A percentile compares a stretch with the other conserved stretches of the same genome.
These are phyloP conservation scores for Hedya salicella DNA, from an alignment of 2,888 invertebrate species.

Conservation along the genomic window DNA sequence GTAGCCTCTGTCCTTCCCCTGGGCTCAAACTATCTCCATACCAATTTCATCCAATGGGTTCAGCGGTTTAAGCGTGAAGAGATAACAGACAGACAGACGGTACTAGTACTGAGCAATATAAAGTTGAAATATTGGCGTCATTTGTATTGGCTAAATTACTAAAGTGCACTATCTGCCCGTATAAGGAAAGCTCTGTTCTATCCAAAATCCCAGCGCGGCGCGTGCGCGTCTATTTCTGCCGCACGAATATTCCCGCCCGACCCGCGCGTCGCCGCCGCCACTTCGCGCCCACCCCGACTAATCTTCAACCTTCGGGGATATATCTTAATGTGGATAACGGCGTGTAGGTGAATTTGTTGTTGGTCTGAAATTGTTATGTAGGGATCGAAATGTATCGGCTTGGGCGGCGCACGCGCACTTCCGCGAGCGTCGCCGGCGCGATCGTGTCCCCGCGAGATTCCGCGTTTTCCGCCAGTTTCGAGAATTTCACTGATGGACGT, in stretches of 20 bases:
- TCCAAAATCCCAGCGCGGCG: conserved; percentile 45
- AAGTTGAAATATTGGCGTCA: no score
- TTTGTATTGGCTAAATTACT: background rate
- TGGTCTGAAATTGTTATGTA: conserved; percentile 22
- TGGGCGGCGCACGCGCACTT: conserved; percentile 51
- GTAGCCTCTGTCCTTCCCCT: no score
- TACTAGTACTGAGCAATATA: no score
- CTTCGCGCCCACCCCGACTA: conserved; percentile 47
- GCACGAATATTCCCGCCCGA: conserved; percentile 73
- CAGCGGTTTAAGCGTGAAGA: no score
- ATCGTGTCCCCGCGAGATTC: conserved; percentile 9
- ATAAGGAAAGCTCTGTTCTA: conserved; percentile 45
- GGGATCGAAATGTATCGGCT: conserved; percentile 52
- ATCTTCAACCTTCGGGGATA: background rate
- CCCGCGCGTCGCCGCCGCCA: conserved; percentile 50
- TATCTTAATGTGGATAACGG: background rate
- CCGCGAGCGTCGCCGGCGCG: conserved; percentile 51
- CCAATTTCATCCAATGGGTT: no score
- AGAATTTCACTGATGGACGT: conserved; percentile 16
- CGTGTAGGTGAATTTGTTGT: conserved; percentile 9
- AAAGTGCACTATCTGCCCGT: conserved; percentile 25
- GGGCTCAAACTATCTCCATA: no score
- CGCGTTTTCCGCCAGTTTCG: background rate
- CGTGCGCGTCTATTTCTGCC: conserved; percentile 65
- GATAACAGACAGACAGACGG: no score